Base-by-base conservation (phyloP, 2,797 vertebrate species). In the Anas flavirostris region DNA sequence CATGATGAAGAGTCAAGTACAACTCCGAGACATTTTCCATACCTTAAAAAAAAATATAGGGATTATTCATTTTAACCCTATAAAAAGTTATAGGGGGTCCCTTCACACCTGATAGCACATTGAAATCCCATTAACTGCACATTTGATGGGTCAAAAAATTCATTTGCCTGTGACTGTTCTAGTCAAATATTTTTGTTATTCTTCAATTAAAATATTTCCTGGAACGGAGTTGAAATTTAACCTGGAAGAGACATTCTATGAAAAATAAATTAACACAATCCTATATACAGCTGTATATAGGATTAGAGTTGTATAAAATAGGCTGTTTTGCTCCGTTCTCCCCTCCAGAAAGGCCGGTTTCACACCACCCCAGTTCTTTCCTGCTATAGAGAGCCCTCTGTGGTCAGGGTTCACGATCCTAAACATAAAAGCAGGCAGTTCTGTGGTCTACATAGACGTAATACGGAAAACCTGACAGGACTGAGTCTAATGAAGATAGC, bases 401-500 rank as follows among this genome's bases (percentile, higher is more conserved):
- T 7, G 37, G 50, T 44, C 76, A 28, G 31, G 33, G 21, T 55
- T 63, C 74, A 35, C 16, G 2, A 12, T 33, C 44, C 66, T 33
- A 26, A 35, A 48, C 25, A 67, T 9, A 7, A 25, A n/a, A 46
- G 44, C 22, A 62, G 26, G 39, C 18, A 31, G 21, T 6, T 68
- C 10, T 16, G 33, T n/a, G 44, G 41, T 15, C 81, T n/a, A 12
- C 1, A 0, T 4, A 55, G 22, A 50, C 2, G 7, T 25, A 33
- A 5, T 19, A 39, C 25, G 50, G 28, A 80, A 41, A 39, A 21
- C 2, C 7, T 4, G 31, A 28, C 8, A 79, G 39, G 62, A 50
- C 0, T 39, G 63, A 78, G 39, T 31, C 53, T 35, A 8, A 33
- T 2, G 7, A 63, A 26, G 35, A 63, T 8, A 50, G 48, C 48